Conservation (phyloP, 2,797 vertebrate genomes). For the Martes flavigula region DNA sequence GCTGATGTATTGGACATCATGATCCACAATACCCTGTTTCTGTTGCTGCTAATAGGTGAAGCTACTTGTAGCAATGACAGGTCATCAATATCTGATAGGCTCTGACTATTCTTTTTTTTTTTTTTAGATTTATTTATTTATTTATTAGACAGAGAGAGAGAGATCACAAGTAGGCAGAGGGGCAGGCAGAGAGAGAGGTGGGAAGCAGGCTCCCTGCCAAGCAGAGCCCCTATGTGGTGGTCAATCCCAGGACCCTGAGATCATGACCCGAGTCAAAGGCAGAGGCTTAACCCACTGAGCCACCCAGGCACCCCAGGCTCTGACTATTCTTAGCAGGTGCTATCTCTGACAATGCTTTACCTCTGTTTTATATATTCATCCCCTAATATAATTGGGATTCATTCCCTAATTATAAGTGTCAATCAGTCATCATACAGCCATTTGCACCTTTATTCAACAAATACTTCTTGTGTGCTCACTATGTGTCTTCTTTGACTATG, state of each 20-base stretch:
- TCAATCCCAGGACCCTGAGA: no score
- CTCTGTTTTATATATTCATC: not conserved
- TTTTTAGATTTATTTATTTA: no score
- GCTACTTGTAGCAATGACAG: not conserved
- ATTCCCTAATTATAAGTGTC: not conserved
- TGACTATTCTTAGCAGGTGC: not conserved
- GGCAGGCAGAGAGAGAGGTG: no score
- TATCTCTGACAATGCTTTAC: not conserved
- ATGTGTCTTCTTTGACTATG: not conserved
- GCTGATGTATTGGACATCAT: no score
- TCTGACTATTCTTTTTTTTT: not conserved
- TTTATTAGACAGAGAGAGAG: no score
- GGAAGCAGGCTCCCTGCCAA: no score
- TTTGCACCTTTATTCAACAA: not conserved
- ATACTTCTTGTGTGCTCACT: not conserved
- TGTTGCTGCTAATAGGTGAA: not conserved
- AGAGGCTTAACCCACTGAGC: no score
- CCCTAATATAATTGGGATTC: no score
- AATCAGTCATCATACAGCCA: no score
- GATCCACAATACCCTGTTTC: not conserved
- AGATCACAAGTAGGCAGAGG: no score
- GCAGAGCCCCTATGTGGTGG: rapidly evolving
- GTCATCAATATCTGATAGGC: not conserved
- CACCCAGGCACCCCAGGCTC: no score
- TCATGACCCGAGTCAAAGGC: no score